Evolutionary conservation across 2,797 vertebrate species (phyloP).

Genomic region (Anniella stebbinsi): DNA sequence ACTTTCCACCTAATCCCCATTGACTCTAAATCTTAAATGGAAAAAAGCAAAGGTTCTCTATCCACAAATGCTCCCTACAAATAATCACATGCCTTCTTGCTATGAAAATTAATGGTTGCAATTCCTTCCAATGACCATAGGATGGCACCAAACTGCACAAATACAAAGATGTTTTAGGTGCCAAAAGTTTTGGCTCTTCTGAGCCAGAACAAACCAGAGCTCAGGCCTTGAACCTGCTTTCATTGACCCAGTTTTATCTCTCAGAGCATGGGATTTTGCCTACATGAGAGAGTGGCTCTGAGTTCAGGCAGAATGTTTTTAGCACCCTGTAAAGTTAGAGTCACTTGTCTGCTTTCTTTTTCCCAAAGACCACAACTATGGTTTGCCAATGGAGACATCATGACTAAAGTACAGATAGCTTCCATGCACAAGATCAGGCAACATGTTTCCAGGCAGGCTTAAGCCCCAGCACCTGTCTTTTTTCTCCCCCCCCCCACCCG

Average conservation of each 20-base stretch:
- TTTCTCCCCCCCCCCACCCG: neutral
- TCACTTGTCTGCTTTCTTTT: neutral
- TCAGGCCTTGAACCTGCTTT: neutral
- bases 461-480: neutral
- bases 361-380: neutral
- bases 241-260: neutral
- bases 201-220: neutral
- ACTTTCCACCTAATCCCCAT: constrained; percentile 89
- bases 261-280: neutral
- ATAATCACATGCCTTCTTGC: constrained; percentile 71
- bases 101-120: neutral
- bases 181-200: neutral
- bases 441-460: neutral
- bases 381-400: neutral
- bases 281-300: neutral
- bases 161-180: neutral
- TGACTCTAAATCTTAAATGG: constrained; percentile 84
- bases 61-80: constrained; percentile 82
- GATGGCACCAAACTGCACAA: constrained; percentile 5
- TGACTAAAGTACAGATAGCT: neutral
- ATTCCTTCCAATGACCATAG: neutral
- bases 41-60: constrained; percentile 87
- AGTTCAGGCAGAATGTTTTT: neutral
- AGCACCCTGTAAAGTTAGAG: neutral
- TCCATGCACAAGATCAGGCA: neutral